Evolutionary conservation across 92 coral and sea anemone species (phyloP), one percentile per base, ranked within the genome.

Genomic region (Phenganax marumi): DNA sequence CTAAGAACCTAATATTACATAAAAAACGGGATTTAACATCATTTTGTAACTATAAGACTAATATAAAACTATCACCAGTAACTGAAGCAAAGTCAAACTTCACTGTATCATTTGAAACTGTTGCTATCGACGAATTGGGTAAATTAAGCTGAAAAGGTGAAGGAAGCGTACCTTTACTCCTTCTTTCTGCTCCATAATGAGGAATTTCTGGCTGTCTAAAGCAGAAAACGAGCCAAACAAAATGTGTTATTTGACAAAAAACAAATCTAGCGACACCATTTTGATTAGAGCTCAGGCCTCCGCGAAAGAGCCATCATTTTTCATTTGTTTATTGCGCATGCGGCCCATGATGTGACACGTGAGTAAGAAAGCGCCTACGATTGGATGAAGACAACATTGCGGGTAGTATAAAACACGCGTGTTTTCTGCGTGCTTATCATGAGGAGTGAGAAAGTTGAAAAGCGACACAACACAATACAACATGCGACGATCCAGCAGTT

Each of bases 1-100:
- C 95, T 90, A 55, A 96, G 84, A 81, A 97, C 91, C 99, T 96
- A 90, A n/a, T 75, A 86, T 68, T 11, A 50, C 53, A 17, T 33
- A 33, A 33, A 1, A 33, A 33, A 33, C 2, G 43, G 43, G 43
- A 33, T 33, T 33, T 33, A 33, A 33, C 2, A 33, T 33, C 5
- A 33, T 56, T 14, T 2, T 56, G 22, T 56, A 14, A 56, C 17
- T 21, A 56, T 3, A 56, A 56, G 63, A 14, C 63, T 14, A 56
- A 56, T 14, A 56, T 56, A 56, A 56, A 56, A 14, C 17, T 54
- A 14, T 3, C 0, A 21, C 17, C 63, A 56, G n/a, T 54, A 54
- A n/a, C 17, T 54, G 60, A 54, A 10, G n/a, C 10, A 54, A 10
- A 54, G n/a, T 10, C 60, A 54, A 54, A 54, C 68, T 61, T 61